Base-by-base conservation (phyloP, 2,888 invertebrate genomes). In the Sinohyriopsis cumingii region DNA sequence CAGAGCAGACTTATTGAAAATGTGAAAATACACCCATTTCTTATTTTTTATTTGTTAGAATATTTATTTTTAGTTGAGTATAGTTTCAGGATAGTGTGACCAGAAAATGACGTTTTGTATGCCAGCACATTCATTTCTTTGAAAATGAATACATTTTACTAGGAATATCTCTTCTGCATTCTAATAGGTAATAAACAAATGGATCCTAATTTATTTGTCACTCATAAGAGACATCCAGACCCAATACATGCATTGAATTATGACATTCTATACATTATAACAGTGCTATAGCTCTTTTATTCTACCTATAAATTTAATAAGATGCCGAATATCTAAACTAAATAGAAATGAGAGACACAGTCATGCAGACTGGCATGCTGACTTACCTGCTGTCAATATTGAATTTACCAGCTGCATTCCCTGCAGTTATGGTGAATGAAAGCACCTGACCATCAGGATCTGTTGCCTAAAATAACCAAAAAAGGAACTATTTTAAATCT, bases 371-470 rank as follows among this genome's bases (percentile, higher is more conserved):
- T 62, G 63, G n/a, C 12, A 45, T 45, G 1, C 45, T 45, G 12
- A 45, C 45, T 45, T 45, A 45, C 45, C 45, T 45, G 12, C 45
- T 45, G 45, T 56, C 59, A 28, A 71, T 64, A 20, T 22, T 12
- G 25, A 71, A 65, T 20, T 71, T 70, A 19, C 56, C 64, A 63
- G 68, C 69, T 12, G 33, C 65, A 56, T 80, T 77, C 55, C 81
- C 82, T 19, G 22, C 54, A 20, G 70, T 62, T 24, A 80, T 77
- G 25, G 66, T 28, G 65, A 73, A 83, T 24, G 68, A 71, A 24
- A 83, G 69, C 22, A 57, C 28, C 28, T 75, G 73, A 18, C 75
- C 72, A 56, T 83, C 83, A 28, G 82, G 83, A 62, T 83, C 83
- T 57, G 74, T 70, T 6, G 78, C 82, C 82, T 82, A 53, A 9